Evolutionary conservation across 2,888 invertebrate species (phyloP), one percentile per base, ranked within the genome.

Genomic region (Parelbella ahira): DNA sequence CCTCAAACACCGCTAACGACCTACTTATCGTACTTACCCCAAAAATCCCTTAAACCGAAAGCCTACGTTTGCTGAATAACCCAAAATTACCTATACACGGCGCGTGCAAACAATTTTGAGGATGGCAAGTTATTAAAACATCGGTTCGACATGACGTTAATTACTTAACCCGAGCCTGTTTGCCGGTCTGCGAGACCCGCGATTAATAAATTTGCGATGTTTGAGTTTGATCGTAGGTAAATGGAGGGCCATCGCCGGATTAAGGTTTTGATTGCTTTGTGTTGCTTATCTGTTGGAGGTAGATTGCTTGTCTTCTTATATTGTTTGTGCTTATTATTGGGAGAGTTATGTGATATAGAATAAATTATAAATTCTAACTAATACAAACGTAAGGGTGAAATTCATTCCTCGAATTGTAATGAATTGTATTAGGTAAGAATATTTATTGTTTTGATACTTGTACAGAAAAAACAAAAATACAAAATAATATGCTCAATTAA

Each of bases 71-170:
- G 34, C 45, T 10, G 44, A 25, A 47, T 42, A 47, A 51, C 45
- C 54, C 49, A 42, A 50, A 54, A 58, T 58, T 51, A 54, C 54
- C 54, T 45, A 48, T 37, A 44, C 43, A 52, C 49, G 54, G 43
- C 47, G 51, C 46, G 53, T 49, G 53, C 58, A 59, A 56, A 56
- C 60, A 59, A 49, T 54, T 54, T 49, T 47, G 54, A 51, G 58
- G 50, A 51, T 48, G 47, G 56, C 55, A 51, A 58, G 56, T 63
- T 64, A 66, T 66, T 63, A 64, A 66, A 66, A 66, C 64, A 63
- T 66, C 54, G 55, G 61, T 60, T 58, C 61, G 57, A 63, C 62
- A 59, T 62, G 56, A 62, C 58, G 60, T 63, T 66, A 63, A 66
- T 66, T 66, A 63, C 63, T 63, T 60, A 60, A 63, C 56, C 63